Evolutionary conservation across 2,113 vertebrate genomes (phyloP).

Genomic region (Rhinoptilus africanus): DNA sequence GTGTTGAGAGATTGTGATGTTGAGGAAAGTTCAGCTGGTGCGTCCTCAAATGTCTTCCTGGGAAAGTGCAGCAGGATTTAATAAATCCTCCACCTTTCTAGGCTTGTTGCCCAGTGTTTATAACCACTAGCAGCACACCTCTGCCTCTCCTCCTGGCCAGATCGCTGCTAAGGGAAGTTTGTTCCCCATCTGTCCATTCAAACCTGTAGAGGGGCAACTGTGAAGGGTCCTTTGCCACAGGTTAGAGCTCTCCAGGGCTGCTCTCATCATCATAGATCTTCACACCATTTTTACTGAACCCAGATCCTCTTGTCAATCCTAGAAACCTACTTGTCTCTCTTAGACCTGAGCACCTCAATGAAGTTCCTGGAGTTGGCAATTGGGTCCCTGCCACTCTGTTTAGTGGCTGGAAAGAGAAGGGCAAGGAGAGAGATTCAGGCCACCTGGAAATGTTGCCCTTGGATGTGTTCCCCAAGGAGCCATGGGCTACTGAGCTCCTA

Average conservation of each 20-base stretch:
- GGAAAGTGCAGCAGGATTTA: background rate
- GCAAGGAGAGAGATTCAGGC: background rate
- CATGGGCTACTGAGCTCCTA: background rate
- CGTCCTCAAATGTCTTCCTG: background rate
- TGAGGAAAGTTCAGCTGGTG: background rate
- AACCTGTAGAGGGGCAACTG: background rate
- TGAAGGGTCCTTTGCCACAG: background rate
- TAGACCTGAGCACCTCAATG: background rate
- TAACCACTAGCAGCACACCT: background rate
- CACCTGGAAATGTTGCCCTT: background rate
- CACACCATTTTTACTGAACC: background rate
- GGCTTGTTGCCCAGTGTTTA: background rate
- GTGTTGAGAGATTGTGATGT: background rate
- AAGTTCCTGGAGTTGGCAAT: background rate
- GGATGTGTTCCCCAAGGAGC: background rate
- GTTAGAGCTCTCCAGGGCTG: background rate
- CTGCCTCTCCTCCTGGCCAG: background rate
- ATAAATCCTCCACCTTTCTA: background rate
- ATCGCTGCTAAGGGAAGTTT: background rate
- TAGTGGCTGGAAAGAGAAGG: background rate
- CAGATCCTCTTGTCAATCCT: background rate
- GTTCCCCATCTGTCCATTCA: background rate
- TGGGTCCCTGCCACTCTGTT: background rate
- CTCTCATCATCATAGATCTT: background rate
- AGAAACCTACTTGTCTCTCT: background rate